Evolutionary conservation across 2,113 vertebrate species (phyloP), one percentile per base, ranked within the genome.

Genomic region (Pituophis catenifer): DNA sequence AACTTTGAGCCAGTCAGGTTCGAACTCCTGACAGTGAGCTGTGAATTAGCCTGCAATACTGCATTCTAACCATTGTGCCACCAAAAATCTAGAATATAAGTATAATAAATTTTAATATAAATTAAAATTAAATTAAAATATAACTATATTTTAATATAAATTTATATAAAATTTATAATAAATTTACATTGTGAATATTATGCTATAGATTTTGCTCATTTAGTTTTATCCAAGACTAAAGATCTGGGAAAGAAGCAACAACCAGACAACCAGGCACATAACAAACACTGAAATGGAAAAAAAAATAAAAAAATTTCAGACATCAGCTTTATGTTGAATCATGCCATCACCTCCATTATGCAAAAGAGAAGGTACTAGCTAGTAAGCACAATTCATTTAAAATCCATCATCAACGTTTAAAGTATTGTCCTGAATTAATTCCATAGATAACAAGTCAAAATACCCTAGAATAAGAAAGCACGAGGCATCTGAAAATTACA

Each of bases 371-470:
- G 91, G 57, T 11, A 86, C 94, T 6, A 0, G 0, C 4, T 33
- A 93, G 91, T 12, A 1, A 0, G 50, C 89, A 85, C 24, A 86
- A 4, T 86, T 17, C 24, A 12, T 70, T 29, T 81, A 91, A 91
- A 94, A 94, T 94, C 8, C 52, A 93, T 33, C 89, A 62, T 33
- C 86, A 89, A 57, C 3, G 4, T 38, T 54, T 1, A 26, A 93
- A 15, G 48, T 8, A 52, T 21, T 0, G 1, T 54, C 59, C 59
- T n/a, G 17, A 93, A 92, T 58, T 9, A 23, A 21, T 58, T 23
- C 53, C 24, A 58, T 2, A 85, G 44, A 57, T 7, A 26, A 8
- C 19, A 90, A 62, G 48, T 15, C 89, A 52, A 81, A 59, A 62
- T 21, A 57, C 33, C 23, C 17, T 21, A 81, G 19, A 33, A 54